phyloP scores from a whole-genome alignment of 2,113 vertebrate species.

The Prolemur simus region DNA sequence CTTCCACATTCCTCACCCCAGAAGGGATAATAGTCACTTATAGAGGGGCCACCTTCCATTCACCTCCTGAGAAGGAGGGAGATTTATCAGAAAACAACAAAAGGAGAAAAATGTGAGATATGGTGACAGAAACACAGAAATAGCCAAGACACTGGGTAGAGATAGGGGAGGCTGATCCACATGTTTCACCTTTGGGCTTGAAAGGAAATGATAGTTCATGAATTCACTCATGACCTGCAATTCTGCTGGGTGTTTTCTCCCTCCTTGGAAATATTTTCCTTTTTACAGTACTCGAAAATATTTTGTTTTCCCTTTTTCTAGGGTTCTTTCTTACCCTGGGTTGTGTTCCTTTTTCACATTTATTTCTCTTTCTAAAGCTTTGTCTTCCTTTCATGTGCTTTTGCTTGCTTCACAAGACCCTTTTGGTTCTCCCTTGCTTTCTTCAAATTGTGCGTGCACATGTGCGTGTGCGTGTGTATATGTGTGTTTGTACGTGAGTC shows the following conservation, averaged over 20 bases:
- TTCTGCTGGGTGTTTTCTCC: neutral
- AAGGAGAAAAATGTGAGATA: neutral
- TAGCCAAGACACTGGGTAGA: neutral
- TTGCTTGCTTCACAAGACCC: neutral
- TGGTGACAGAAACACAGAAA: neutral
- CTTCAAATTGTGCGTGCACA: neutral
- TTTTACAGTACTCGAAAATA: neutral
- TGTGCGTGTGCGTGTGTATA: neutral
- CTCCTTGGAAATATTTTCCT: neutral
- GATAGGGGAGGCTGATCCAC: neutral
- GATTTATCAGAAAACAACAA: neutral
- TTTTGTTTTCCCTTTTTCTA: neutral
- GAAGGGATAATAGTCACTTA: constrained; percentile 18
- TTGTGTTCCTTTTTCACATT: neutral
- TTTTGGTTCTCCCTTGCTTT: neutral
- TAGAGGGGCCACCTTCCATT: neutral
- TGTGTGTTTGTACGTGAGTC: fast-evolving
- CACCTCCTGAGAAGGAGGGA: neutral
- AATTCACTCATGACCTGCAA: neutral
- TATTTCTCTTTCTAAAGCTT: neutral
- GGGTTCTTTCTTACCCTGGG: neutral
- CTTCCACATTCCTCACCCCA: neutral
- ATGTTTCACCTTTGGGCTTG: neutral
- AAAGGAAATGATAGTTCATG: neutral
- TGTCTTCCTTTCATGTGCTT: neutral